Percentiles rank a stretch among this genome's conserved stretches.
These are phyloP conservation scores for Eilema caniola DNA, from an alignment of 2,888 invertebrate species.

Conservation along the genomic window DNA sequence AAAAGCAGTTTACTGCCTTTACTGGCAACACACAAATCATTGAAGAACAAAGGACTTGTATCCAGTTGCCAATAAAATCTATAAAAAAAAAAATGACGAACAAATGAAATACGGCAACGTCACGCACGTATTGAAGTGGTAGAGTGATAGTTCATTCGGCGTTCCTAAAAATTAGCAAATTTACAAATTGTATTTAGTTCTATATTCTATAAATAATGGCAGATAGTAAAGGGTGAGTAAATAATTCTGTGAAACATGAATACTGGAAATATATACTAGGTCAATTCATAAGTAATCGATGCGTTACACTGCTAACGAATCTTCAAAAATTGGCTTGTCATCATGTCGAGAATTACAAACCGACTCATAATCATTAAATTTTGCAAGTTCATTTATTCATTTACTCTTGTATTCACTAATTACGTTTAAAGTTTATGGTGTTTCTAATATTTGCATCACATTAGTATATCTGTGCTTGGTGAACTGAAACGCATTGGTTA, in stretches of 20 bases:
- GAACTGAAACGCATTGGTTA: constrained; percentile 37
- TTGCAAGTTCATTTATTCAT: constrained; percentile 46
- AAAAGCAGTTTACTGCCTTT: constrained; percentile 44
- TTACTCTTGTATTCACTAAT: constrained; percentile 15
- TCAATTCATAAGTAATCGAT: constrained; percentile 40
- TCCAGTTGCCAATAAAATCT: too few species aligned
- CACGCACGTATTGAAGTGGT: constrained; percentile 74
- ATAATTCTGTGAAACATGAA: constrained; percentile 41
- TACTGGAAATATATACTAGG: constrained; percentile 2
- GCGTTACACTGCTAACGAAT: constrained; percentile 59
- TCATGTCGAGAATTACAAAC: constrained; percentile 77
- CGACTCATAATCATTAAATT: constrained; percentile 53
- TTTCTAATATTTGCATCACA: constrained; percentile 10
- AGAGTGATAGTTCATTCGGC: constrained; percentile 77
- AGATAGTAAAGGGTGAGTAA: constrained; percentile 85
- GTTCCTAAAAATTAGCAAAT: constrained; percentile 72
- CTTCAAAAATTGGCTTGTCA: constrained; percentile 85
- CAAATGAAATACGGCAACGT: constrained; percentile 88
- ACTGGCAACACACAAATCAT: constrained; percentile 67
- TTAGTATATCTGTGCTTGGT: constrained; percentile 8
- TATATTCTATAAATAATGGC: constrained; percentile 81
- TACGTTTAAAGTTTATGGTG: neutral
- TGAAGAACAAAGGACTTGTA: constrained; percentile 86
- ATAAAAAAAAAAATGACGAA: too few species aligned
- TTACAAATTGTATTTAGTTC: constrained; percentile 66